Conservation (phyloP, 2,797 vertebrate species). For the Apogon talboti region DNA sequence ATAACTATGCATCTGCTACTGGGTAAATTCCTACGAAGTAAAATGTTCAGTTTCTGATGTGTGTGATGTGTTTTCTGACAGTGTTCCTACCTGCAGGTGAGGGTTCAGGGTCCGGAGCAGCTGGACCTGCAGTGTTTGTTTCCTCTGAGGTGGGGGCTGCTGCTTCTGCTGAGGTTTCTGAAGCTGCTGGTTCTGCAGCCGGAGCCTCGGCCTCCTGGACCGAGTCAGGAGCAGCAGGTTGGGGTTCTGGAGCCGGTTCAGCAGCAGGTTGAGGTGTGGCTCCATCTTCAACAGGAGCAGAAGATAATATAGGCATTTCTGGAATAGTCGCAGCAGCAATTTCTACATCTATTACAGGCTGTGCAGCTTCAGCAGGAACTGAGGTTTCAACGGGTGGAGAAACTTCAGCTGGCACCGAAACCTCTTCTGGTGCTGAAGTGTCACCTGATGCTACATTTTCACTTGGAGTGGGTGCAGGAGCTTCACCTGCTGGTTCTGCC, state of each 20-base stretch:
- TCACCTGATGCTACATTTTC: background rate
- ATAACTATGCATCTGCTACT: no score
- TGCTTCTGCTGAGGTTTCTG: slow-evolving; percentile 25
- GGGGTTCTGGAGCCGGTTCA: slow-evolving; percentile 24
- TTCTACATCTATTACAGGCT: slow-evolving; percentile 48
- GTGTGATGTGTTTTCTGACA: background rate
- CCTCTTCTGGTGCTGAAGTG: background rate
- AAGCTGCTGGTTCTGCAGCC: slow-evolving; percentile 9
- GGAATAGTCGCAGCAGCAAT: slow-evolving; percentile 74
- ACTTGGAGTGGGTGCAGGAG: background rate
- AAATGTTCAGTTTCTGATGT: no score
- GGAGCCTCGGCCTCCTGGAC: slow-evolving; percentile 24
- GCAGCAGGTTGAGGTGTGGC: slow-evolving; percentile 30
- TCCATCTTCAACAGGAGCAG: no score
- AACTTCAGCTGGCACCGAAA: background rate
- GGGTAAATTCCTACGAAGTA: no score
- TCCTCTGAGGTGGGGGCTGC: slow-evolving; percentile 17
- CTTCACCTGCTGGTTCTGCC: background rate
- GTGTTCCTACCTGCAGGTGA: slow-evolving; percentile 58
- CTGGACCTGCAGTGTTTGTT: slow-evolving; percentile 11
- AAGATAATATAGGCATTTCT: slow-evolving; percentile 39
- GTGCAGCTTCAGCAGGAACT: background rate
- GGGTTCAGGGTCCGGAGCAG: slow-evolving; percentile 24
- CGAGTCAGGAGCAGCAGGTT: slow-evolving; percentile 12
- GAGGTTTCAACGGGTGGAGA: slow-evolving; percentile 5